These are phyloP conservation scores for Xylocampa areola DNA, from an alignment of 2,888 invertebrate genomes.

Conservation along the genomic window DNA sequence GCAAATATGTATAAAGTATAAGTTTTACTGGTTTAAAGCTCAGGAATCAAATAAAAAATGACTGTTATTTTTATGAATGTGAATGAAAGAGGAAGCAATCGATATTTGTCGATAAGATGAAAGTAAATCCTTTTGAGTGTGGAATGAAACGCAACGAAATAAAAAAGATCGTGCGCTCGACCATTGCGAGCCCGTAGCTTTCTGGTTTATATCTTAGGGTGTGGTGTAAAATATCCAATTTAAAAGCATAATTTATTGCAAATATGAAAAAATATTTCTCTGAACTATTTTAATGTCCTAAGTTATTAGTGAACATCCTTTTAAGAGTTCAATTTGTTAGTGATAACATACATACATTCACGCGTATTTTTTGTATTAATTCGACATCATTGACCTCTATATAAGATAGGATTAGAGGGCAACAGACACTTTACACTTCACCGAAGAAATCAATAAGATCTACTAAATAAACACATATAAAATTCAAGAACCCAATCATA, in stretches of 20 bases:
- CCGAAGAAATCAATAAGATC: neutral
- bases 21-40: too few relatives aligned
- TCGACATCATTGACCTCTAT: too few relatives aligned
- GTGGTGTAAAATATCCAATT: conserved; percentile 49
- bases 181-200: conserved; percentile 58
- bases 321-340: too few relatives aligned
- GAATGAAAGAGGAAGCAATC: conserved; percentile 5
- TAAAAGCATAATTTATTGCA: neutral
- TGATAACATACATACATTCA: too few relatives aligned
- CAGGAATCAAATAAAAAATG: neutral
- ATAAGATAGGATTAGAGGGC: neutral
- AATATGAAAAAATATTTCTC: neutral
- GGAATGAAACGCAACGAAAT: conserved; percentile 68
- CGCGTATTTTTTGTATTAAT: too few relatives aligned
- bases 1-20: too few relatives aligned
- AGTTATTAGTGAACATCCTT: too few relatives aligned
- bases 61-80: conserved; percentile 3
- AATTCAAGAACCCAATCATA: conserved; percentile 2
- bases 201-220: conserved; percentile 57
- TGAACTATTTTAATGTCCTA: too few relatives aligned
- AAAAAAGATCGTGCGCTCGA: conserved; percentile 62
- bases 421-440: neutral
- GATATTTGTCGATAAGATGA: conserved; percentile 52
- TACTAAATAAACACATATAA: neutral
- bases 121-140: conserved; percentile 58